A percentile compares a stretch with the other conserved stretches of the same genome.
These are phyloP conservation scores for Yponomeuta sedellus DNA, from an alignment of 2,888 invertebrate genomes.

Conservation along the genomic window DNA sequence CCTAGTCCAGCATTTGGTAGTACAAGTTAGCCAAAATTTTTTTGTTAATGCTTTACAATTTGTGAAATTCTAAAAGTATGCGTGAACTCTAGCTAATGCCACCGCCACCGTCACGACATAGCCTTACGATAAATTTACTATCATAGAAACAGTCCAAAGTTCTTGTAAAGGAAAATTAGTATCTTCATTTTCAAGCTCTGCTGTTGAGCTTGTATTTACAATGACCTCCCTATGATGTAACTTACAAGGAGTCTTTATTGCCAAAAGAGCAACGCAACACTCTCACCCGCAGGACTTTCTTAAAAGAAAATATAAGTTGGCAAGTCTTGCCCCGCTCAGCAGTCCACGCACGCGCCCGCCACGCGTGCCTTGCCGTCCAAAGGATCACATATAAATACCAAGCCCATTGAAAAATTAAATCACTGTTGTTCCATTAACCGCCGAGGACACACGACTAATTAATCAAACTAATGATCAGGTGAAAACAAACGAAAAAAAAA, in stretches of 20 bases:
- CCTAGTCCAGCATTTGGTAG: too few species aligned
- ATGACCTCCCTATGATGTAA: not conserved
- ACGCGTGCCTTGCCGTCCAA: conserved; percentile 73
- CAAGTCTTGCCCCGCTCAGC: conserved; percentile 57
- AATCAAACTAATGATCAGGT: conserved; percentile 67
- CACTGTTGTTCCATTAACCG: conserved; percentile 74
- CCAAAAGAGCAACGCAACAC: conserved; percentile 38
- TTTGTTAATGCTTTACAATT: too few species aligned
- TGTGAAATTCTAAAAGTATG: too few species aligned
- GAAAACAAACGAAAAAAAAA: conserved; percentile 28
- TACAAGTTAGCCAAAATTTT: too few species aligned
- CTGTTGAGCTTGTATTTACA: not conserved
- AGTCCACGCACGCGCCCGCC: conserved; percentile 49
- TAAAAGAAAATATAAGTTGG: conserved; percentile 69
- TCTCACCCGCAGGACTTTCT: conserved; percentile 72
- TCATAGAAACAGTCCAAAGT: too few species aligned
- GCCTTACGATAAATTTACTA: too few species aligned
- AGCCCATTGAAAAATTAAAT: conserved; percentile 79
- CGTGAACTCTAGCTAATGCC: too few species aligned
- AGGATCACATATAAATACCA: conserved; percentile 80
- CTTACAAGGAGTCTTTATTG: not conserved
- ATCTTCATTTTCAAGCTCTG: too few species aligned
- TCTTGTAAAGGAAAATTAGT: too few species aligned
- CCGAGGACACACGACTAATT: conserved; percentile 63
- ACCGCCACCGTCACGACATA: too few species aligned